Base-by-base conservation (phyloP, 2,113 vertebrate genomes). In the Brachionichthys hirsutus region DNA sequence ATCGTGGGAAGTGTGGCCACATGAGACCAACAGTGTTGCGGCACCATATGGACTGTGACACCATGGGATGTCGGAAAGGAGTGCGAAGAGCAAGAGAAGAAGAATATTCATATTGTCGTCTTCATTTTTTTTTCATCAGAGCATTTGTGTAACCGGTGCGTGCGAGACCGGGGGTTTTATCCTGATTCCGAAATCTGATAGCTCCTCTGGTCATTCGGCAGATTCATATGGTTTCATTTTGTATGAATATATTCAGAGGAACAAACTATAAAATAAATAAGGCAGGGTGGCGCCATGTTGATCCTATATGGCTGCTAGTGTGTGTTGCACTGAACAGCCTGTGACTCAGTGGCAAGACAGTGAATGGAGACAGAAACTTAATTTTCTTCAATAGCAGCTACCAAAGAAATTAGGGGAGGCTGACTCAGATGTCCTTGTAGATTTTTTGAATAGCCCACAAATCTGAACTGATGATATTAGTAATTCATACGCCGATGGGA, bases 1-100 rank as follows among this genome's bases (percentile, higher is more conserved):
- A 89, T 90, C 85, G 88, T 91, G 87, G 90, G 88, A 90, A 89
- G 87, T 90, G 90, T 90, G 89, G 85, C 87, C 85, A 90, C 79
- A 83, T 85, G 89, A 90, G 87, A 87, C 88, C 86, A 89, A 86
- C 89, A 87, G 88, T 85, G 86, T 90, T 84, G 85, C 81, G 68
- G 83, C 81, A 88, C 90, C 89, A 89, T 90, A 90, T 89, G 89
- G 85, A 90, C 86, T 85, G 84, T 89, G 84, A 88, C 85, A 85
- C 83, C 80, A 80, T 52, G 64, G 70, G 83, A 88, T 61, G 77
- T 75, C 56, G 78, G 74, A 54, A 56, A 80, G 54, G 49, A 78
- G 81, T 81, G 79, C 70, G 72, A 83, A 73, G 24, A 59, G 70
- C 7, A 47, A 76, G 66, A 76, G 79, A 77, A 61, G 67, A 58